A percentile compares a stretch with the other conserved stretches of the same genome.
Conservation (phyloP, 2,888 invertebrate genomes). For the Agrochola lychnidis region DNA sequence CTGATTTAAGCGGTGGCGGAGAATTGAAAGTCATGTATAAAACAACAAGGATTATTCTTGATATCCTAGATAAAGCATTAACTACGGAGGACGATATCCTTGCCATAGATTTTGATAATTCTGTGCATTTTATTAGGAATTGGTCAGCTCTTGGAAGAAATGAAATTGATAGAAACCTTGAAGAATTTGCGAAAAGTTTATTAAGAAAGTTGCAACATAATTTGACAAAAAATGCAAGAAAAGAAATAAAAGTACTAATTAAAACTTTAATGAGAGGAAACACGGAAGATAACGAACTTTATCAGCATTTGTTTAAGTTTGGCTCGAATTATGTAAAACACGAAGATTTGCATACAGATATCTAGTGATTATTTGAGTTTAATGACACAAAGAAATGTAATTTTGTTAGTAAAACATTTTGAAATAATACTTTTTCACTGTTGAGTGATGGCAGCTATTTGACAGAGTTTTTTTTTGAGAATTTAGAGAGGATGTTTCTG, state of each 20-base stretch:
- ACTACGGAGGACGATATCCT: constrained; percentile 60
- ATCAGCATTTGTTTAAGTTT: constrained; percentile 64
- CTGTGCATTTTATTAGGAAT: constrained; percentile 55
- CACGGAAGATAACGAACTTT: constrained; percentile 43
- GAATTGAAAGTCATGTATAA: constrained; percentile 61
- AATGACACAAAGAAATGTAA: not conserved
- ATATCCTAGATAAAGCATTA: constrained; percentile 75
- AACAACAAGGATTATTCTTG: constrained; percentile 72
- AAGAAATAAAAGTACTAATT: constrained; percentile 71
- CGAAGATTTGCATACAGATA: constrained; percentile 30
- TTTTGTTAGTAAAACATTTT: not conserved
- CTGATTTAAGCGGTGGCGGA: constrained; percentile 43
- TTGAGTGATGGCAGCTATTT: not conserved
- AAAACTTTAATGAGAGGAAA: constrained; percentile 66
- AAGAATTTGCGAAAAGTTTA: constrained; percentile 44
- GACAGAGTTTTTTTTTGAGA: not conserved
- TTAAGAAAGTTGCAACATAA: constrained; percentile 61
- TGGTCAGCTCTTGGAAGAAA: constrained; percentile 56
- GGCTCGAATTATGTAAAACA: constrained; percentile 70
- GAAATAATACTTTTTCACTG: not conserved
- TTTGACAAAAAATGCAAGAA: constrained; percentile 60
- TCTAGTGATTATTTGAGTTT: not conserved
- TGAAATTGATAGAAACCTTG: constrained; percentile 58
- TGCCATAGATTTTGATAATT: constrained; percentile 63
- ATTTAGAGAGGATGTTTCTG: not conserved